Evolutionary conservation across 1,140 invertebrate species (phyloP).

Genomic region (Apis dorsata): DNA sequence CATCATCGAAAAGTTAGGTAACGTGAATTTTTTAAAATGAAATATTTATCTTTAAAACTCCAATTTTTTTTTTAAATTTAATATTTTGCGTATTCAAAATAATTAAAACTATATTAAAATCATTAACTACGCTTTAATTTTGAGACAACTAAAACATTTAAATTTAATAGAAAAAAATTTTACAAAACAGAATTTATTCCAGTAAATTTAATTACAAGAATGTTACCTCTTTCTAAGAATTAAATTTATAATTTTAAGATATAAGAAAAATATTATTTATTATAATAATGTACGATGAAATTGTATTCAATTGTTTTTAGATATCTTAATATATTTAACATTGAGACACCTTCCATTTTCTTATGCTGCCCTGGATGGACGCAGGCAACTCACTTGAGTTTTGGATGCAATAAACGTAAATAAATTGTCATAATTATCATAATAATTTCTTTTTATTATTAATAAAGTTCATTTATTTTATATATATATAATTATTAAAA

Average conservation of each 20-base stretch:
- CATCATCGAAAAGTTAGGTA: conserved; percentile 72
- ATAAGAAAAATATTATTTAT: background rate
- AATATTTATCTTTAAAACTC: background rate
- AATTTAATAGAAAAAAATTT: no score
- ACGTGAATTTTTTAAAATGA: conserved; percentile 49
- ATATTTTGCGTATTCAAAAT: no score
- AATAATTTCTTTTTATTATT: background rate
- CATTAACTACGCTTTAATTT: no score
- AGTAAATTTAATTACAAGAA: background rate
- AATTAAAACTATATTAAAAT: no score
- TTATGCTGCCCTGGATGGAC: conserved; percentile 84
- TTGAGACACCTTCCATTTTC: conserved; percentile 71
- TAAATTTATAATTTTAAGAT: background rate
- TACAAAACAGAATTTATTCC: no score
- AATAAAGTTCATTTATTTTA: no score
- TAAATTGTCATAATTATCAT: conserved; percentile 40
- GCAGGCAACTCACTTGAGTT: conserved; percentile 79
- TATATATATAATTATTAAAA: no score
- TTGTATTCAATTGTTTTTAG: background rate
- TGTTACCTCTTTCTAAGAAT: background rate
- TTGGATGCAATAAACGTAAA: conserved; percentile 85
- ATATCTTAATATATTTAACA: conserved; percentile 59
- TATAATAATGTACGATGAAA: background rate
- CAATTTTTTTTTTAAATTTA: no score
- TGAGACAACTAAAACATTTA: no score